Base-by-base conservation (phyloP, 2,888 invertebrate genomes). In the Liopterus haemorrhoidalis region DNA sequence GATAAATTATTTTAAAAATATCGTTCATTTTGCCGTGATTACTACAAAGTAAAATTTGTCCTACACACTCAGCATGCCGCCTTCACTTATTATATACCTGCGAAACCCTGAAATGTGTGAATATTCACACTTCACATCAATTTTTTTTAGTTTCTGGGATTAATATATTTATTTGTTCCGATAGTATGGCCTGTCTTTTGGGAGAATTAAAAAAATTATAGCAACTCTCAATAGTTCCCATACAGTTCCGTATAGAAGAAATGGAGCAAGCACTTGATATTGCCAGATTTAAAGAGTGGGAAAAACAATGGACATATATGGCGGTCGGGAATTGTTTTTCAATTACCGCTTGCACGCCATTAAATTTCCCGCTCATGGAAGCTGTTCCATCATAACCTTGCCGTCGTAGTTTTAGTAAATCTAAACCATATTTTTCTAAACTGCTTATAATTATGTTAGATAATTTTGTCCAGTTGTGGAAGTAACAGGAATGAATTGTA, bases 371-470 rank as follows among this genome's bases (percentile, higher is more conserved):
- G 25, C 49, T 46, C 57, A 57, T 56, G n/a, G 49, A 21, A 19
- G 49, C 42, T 12, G 56, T 53, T 33, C 55, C 57, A 40, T 58
- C 56, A 42, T 55, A 57, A 8, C 53, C 56, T 49, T 56, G 54
- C 9, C 54, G 54, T 32, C 40, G 19, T 25, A 50, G 30, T 43
- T 51, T 51, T 30, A 49, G 48, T 27, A 44, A 20, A 45, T 48
- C 38, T 24, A 55, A 49, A 22, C 43, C 50, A 24, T 52, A 21
- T 24, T 51, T 49, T 31, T 42, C 21, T 18, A 53, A 41, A n/a
- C n/a, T n/a, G n/a, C n/a, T n/a, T n/a, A n/a, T n/a, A 31, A 55
- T 49, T 28, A 42, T 47, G 31, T 45, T 47, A 30, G 52, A 40
- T 35, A 54, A 46, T 12, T 41, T 49, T 38, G 44, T 30, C 11